Evolutionary conservation across 2,113 vertebrate genomes (phyloP), one percentile per base, ranked within the genome.

Genomic region (Ophthalmolycus amberensis): DNA sequence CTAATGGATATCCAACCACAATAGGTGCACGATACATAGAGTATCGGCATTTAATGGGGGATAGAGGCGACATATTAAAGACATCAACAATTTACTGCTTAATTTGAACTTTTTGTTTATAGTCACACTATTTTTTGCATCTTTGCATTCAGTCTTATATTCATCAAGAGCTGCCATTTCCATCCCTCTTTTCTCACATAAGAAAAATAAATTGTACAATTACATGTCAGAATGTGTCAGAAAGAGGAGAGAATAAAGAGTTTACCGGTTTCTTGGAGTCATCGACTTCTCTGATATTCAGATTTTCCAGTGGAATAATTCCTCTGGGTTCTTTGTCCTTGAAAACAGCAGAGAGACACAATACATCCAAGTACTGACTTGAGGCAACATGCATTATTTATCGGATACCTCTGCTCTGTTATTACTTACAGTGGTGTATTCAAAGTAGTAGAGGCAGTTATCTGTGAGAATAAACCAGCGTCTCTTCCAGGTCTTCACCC

Each of bases 381-480:
- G 12, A 75, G 12, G 6, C 40, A 32, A 25, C 40, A 63, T 7
- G 12, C 16, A 72, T 4, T 58, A 69, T 62, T 70, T 11, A 48
- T 22, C 18, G 29, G 12, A 46, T 22, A 5, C 29, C 9, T 62
- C n/a, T 22, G 25, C 29, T 18, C 20, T 18, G 15, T 2, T 25
- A 1, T 27, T 4, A 91, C 97, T 96, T 91, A 99, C 98, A 86
- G 98, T 99, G 0, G 98, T 99, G 86, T 97, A 99, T 79, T 99
- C 98, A 40, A 99, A 99, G 96, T 99, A 99, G 95, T 99, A 99
- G 0, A 99, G 96, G 94, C 98, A 99, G 95, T 97, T 99, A 89
- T 99, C 98, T 0, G 98, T 99, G 87, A 99, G 95, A 58, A 99
- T 99, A 84, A 99, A 99, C 98, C 98, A 99, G 88, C 98, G 97